Evolutionary conservation across 2,797 vertebrate species (phyloP).

Genomic region (Rhinichthys osculus): DNA sequence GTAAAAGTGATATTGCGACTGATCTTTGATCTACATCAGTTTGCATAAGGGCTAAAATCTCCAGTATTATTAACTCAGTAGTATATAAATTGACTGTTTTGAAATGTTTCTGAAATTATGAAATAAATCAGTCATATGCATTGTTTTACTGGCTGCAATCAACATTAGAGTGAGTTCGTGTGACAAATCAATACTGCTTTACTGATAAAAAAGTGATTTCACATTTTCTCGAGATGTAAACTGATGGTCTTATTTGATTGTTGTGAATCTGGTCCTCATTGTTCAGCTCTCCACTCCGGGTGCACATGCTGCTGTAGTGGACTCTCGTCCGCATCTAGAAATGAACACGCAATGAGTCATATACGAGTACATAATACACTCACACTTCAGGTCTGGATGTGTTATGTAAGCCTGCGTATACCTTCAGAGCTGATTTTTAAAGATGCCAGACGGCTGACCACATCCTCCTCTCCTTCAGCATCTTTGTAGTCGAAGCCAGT

Average conservation of each 20-base stretch:
- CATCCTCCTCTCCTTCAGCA: constrained; percentile 72
- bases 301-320: constrained; percentile 69
- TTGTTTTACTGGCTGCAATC: not conserved
- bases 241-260: not conserved
- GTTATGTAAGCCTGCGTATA: constrained; percentile 60
- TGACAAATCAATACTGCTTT: not conserved
- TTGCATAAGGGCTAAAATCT: constrained; percentile 11
- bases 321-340: constrained; percentile 65
- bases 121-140: not conserved
- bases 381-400: not conserved
- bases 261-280: constrained; percentile 50
- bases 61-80: not conserved
- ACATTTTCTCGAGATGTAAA: too few species aligned
- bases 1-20: not conserved
- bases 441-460: constrained; percentile 65
- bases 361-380: not conserved
- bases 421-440: constrained; percentile 72
- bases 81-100: not conserved
- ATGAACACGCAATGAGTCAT: constrained; percentile 27
- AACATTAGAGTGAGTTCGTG: not conserved
- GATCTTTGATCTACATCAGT: not conserved
- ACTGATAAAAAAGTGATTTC: not conserved
- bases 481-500: constrained; percentile 71
- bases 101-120: not conserved
- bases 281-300: constrained; percentile 72